Conservation (phyloP, 2,113 vertebrate species). For the Coptodon rendalli region DNA sequence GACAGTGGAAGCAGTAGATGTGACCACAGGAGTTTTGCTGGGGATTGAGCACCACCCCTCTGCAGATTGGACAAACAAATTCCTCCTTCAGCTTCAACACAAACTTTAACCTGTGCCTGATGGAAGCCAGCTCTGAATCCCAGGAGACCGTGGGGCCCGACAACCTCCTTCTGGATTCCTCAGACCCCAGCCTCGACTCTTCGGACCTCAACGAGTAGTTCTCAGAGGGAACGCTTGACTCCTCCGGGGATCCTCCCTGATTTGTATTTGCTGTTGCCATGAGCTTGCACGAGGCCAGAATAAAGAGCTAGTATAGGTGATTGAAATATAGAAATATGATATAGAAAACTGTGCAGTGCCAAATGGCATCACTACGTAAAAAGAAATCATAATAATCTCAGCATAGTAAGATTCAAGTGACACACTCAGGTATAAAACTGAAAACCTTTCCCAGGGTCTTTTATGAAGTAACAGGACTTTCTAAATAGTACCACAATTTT, state of each 20-base stretch:
- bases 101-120: slow-evolving; percentile 33
- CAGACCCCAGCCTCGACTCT: not conserved
- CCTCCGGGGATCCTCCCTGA: not conserved
- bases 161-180: not conserved
- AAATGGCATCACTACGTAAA: not conserved
- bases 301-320: not conserved
- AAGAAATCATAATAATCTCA: not conserved
- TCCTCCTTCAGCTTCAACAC: slow-evolving; percentile 36
- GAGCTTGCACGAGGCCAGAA: not conserved
- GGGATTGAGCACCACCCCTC: slow-evolving; percentile 38
- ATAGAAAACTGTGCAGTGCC: not conserved
- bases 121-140: slow-evolving; percentile 16
- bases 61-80: slow-evolving; percentile 42
- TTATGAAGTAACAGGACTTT: not conserved
- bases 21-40: slow-evolving; percentile 53
- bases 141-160: not conserved
- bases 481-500: not conserved
- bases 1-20: slow-evolving; percentile 46
- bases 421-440: not conserved
- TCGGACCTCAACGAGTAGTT: not conserved
- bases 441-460: not conserved
- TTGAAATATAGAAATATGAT: not conserved
- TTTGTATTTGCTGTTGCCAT: slow-evolving; percentile 6
- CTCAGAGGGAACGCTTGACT: not conserved
- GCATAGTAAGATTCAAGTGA: not conserved